A percentile compares a stretch with the other conserved stretches of the same genome.
Evolutionary conservation across 1,140 invertebrate species (phyloP).

Genomic region (Drosophila mauritiana): DNA sequence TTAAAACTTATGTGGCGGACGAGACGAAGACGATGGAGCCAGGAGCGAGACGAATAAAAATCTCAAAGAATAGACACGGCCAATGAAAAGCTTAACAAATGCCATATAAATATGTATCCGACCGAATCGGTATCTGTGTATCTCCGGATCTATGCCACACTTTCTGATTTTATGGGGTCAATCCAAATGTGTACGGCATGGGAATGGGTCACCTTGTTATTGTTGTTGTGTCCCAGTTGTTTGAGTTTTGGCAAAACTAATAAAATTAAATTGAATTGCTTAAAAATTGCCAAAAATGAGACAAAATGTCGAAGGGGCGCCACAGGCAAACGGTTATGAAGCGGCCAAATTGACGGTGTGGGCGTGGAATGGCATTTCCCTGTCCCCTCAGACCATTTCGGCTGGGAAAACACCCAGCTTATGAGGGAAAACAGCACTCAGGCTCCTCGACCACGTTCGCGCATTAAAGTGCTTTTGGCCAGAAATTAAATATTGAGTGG

Average conservation of each 20-base stretch:
- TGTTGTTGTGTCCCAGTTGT: slow-evolving; percentile 78
- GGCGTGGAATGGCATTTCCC: slow-evolving; percentile 12
- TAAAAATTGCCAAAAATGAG: slow-evolving; percentile 83
- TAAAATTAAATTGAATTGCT: slow-evolving; percentile 84
- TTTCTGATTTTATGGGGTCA: slow-evolving; percentile 70
- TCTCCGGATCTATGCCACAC: slow-evolving; percentile 41
- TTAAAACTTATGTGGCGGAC: slow-evolving; percentile 75
- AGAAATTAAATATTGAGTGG: slow-evolving; percentile 78
- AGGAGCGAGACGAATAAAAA: slow-evolving; percentile 34
- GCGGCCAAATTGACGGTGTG: slow-evolving; percentile 41
- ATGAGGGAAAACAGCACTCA: slow-evolving; percentile 18
- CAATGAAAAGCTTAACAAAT: slow-evolving; percentile 77
- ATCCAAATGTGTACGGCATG: slow-evolving; percentile 1
- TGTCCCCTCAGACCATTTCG: slow-evolving; percentile 3
- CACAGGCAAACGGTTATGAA: slow-evolving; percentile 71
- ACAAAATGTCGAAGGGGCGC: slow-evolving; percentile 68
- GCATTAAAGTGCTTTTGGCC: slow-evolving; percentile 69
- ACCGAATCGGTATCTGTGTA: slow-evolving; percentile 34
- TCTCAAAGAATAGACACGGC: slow-evolving; percentile 44
- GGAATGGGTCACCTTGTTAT: slow-evolving; percentile 56
- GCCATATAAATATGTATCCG: slow-evolving; percentile 74
- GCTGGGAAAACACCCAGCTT: slow-evolving; percentile 11
- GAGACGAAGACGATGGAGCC: slow-evolving; percentile 31
- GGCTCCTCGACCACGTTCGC: slow-evolving; percentile 60
- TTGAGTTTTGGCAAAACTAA: slow-evolving; percentile 81